These are phyloP conservation scores for Pampus argenteus DNA, from an alignment of 2,797 vertebrate genomes.

Conservation along the genomic window DNA sequence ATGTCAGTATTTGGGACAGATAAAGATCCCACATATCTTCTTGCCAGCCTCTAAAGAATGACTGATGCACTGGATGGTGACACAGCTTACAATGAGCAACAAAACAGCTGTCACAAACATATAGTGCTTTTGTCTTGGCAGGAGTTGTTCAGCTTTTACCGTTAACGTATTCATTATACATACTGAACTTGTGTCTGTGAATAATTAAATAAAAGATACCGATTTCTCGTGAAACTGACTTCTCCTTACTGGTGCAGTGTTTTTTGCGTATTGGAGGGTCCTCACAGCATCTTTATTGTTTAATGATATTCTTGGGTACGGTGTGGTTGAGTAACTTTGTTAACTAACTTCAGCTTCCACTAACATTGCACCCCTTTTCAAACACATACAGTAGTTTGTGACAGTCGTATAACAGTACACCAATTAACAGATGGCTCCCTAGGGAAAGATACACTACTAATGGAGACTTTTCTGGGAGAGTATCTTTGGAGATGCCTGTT, in stretches of 20 bases:
- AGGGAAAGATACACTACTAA: slow-evolving; percentile 1
- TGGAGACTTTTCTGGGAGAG: slow-evolving; percentile 14
- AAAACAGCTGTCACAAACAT: slow-evolving; percentile 4
- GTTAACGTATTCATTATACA: neutral
- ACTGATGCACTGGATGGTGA: neutral
- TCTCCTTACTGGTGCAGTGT: neutral
- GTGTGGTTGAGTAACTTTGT: slow-evolving; percentile 5
- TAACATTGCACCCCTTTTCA: slow-evolving; percentile 20
- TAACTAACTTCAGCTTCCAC: slow-evolving; percentile 8
- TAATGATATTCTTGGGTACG: neutral
- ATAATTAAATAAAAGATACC: no score
- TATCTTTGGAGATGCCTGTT: slow-evolving; percentile 7
- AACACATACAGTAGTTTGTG: neutral
- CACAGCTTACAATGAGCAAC: slow-evolving; percentile 7
- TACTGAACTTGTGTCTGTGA: neutral
- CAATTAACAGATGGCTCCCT: slow-evolving; percentile 16
- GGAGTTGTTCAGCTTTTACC: neutral
- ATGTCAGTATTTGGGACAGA: slow-evolving; percentile 2
- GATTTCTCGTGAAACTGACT: neutral
- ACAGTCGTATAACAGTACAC: slow-evolving; percentile 5
- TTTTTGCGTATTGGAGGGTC: neutral
- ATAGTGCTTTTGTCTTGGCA: neutral
- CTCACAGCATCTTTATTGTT: neutral
- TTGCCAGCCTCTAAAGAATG: slow-evolving; percentile 8
- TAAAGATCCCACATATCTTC: neutral